A percentile compares a stretch with the other conserved stretches of the same genome.
Evolutionary conservation across 2,113 vertebrate genomes (phyloP).

Genomic region (Pelvicachromis taeniatus): DNA sequence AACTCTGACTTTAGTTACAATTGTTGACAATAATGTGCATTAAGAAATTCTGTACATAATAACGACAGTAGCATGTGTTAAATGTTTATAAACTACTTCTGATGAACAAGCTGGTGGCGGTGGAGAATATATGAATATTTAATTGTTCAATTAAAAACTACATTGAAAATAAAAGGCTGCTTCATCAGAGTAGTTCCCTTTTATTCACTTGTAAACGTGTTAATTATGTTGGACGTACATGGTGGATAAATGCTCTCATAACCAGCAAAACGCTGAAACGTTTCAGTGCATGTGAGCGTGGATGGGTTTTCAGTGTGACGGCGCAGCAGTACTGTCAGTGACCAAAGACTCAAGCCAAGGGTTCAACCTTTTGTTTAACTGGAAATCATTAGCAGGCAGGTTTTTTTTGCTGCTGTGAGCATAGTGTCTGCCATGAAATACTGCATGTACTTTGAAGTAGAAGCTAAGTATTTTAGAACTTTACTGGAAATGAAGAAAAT

Average conservation of each 20-base stretch:
- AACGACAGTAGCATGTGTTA: rapidly evolving
- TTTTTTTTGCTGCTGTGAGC: neutral
- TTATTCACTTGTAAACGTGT: neutral
- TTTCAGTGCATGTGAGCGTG: neutral
- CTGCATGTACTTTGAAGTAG: neutral
- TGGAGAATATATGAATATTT: neutral
- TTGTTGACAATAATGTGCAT: neutral
- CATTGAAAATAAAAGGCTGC: neutral
- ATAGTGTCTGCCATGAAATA: neutral
- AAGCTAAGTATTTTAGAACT: neutral
- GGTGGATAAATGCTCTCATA: neutral
- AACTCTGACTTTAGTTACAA: neutral
- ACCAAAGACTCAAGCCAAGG: neutral
- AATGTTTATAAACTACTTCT: neutral
- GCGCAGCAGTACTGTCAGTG: neutral
- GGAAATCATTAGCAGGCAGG: neutral
- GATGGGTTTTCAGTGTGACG: neutral
- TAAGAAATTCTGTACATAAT: neutral
- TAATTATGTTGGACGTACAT: neutral
- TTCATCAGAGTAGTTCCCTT: neutral
- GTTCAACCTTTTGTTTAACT: neutral
- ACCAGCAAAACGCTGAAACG: neutral
- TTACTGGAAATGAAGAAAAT: conserved; percentile 3
- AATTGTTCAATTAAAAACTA: neutral
- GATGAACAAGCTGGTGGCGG: neutral